Evolutionary conservation across 2,888 invertebrate species (phyloP), one percentile per base, ranked within the genome.

Genomic region (Ophion ventricosus): DNA sequence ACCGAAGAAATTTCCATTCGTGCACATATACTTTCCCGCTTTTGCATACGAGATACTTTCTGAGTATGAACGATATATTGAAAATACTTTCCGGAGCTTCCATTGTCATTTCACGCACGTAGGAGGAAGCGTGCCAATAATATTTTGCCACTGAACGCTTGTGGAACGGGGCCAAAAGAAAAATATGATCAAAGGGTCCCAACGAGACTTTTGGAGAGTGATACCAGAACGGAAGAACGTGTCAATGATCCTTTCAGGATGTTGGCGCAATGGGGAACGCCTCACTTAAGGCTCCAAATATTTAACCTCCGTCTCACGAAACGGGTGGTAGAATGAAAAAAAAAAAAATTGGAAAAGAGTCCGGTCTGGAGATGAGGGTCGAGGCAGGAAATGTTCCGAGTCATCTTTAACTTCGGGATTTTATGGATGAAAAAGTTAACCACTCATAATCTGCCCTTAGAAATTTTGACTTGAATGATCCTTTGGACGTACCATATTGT

Each of bases 211-310:
- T 69, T 56, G 43, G 17, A 72, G 78, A 61, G 66, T 66, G 70
- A 84, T 82, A 76, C 82, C 73, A 76, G 59, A 87, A 87, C 88
- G 90, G 89, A 88, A 88, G 89, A 86, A 89, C 85, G 85, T 85
- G 83, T 85, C 85, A 85, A 84, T 77, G 87, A 85, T 76, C 82
- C 82, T 87, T 86, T 81, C 85, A 84, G 86, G 87, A 88, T 89
- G 88, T 90, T 88, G 89, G 87, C 87, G 86, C 87, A 89, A 88
- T 89, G 85, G 79, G 75, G 77, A 70, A 59, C 83, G 14, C 14
- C 17, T 17, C 80, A 87, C 82, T 80, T 67, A 85, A 80, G 67
- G 87, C 90, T 17, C 14, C 89, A 87, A 90, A 91, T 91, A 90
- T 91, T 91, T 91, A 90, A 88, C 82, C 82, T 77, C 54, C 76